Conservation (phyloP, 2,888 invertebrate species). For the Dicyrtoma fusca region DNA sequence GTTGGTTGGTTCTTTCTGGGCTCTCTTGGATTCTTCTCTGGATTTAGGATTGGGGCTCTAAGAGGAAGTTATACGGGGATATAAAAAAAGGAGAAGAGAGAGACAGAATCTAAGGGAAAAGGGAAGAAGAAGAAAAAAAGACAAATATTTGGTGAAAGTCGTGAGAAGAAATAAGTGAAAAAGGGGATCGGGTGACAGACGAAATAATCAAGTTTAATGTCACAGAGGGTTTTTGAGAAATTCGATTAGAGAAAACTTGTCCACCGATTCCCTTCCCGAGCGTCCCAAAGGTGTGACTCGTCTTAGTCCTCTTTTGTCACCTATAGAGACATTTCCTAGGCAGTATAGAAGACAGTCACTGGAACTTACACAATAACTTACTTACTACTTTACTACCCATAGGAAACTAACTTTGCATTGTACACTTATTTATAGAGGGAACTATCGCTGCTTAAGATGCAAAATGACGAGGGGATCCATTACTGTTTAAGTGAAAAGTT, state of each 20-base stretch:
- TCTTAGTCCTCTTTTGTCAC: conserved; percentile 4
- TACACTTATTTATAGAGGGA: no score
- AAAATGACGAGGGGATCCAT: no score
- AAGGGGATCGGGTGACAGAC: conserved; percentile 30
- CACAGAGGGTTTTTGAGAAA: conserved; percentile 30
- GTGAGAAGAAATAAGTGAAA: conserved; percentile 22
- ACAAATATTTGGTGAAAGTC: conserved; percentile 38
- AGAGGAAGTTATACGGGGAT: neutral
- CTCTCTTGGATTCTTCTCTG: no score
- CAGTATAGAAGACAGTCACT: neutral
- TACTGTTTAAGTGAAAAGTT: no score
- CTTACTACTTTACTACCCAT: neutral
- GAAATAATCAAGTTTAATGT: conserved; percentile 36
- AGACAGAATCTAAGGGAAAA: neutral
- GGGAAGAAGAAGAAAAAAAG: conserved; percentile 13
- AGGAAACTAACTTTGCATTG: no score
- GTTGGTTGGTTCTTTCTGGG: no score
- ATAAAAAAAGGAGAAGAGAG: neutral
- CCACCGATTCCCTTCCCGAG: neutral
- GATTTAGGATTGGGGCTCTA: no score
- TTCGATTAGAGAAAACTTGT: conserved; percentile 38
- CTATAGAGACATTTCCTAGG: neutral
- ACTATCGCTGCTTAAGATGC: no score
- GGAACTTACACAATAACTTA: neutral
- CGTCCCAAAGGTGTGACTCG: conserved; percentile 28